Base-by-base conservation (phyloP, 2,797 vertebrate species). In the Periparus ater region DNA sequence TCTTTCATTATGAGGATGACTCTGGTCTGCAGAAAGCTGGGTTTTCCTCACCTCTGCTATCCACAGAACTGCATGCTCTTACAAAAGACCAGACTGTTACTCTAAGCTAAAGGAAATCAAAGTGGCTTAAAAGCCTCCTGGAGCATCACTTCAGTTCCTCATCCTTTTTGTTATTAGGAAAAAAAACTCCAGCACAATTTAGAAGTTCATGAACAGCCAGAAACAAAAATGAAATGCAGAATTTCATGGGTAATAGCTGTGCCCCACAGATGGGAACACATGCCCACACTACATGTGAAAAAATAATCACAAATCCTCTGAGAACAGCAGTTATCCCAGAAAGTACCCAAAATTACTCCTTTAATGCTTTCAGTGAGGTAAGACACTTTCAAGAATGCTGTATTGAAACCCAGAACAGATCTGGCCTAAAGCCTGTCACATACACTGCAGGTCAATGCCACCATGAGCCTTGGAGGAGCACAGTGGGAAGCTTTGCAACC, bases 261-360 rank as follows among this genome's bases (percentile, higher is more conserved):
- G 19, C 20, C 58, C 85, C 51, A 61, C 65, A 63, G 53, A 62
- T 73, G 25, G 17, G 17, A 89, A 44, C 51, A 54, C 26, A 16
- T 44, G 23, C 25, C 18, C 88, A 62, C 32, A 23, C 17, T 22
- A 32, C 36, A 23, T 11, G 7, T 34, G 60, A 90, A 65, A 67
- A 84, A 68, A 48, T 10, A 61, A 77, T 61, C 34, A 25, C 32
- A 85, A 74, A 55, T 77, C 72, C 75, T 85, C 78, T 0, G 50
- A 95, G 75, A 93, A 63, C 38, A 83, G 77, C 86, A 89, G 92
- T 88, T 96, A 92, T 53, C 78, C 75, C 91, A 92, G 74, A 65
- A 57, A 89, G 30, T 25, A 40, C 3, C 50, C 25, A 8, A 94
- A 95, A 83, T 83, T 68, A 89, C 84, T 87, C 30, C 22, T 89